Base-by-base conservation (phyloP, 2,797 vertebrate genomes). In the Buceros bicornis region DNA sequence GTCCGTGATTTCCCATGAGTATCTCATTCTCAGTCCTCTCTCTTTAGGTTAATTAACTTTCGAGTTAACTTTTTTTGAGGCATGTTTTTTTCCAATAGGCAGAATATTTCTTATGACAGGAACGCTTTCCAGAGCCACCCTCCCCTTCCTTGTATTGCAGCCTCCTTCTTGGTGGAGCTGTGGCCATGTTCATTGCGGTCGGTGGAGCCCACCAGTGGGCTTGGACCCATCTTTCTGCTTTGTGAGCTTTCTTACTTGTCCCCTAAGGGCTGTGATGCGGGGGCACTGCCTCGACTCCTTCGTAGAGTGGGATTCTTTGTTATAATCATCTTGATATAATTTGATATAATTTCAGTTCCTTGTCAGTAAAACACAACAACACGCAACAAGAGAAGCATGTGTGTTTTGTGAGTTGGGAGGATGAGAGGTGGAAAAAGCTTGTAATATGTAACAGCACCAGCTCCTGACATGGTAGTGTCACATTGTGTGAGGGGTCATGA, bases 141-240 rank as follows among this genome's bases (percentile, higher is more conserved):
- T 58, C n/a, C n/a, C 24, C 13, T 45, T 29, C 24, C 60, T 29
- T 29, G 29, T 45, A 3, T 29, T 31, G 50, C 31, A n/a, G 64
- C 8, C 5, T 0, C 31, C 16, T 1, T 19, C 43, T 43, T 19
- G 22, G 18, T 24, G 79, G 43, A 24, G 31, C 51, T 6, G 22
- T 31, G 13, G 13, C 7, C 1, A 1, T 0, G 4, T 16, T 42
- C 8, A 3, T 25, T 2, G 1, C 19, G 57, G 33, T 24, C 6
- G 1, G 33, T 19, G 56, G 57, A 43, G 31, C 45, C 19, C 57
- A 31, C 22, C 1, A 0, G 25, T 18, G 22, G 28, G n/a, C 47
- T 58, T 24, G 11, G 53, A 25, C 45, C 51, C 4, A 0, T 57
- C 42, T 35, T n/a, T 53, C 47, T 47, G 22, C 33, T 53, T 25